Evolutionary conservation across 35 echinoderm and acorn worm genomes (phyloP).

Genomic region (Apostichopus parvimensis): DNA sequence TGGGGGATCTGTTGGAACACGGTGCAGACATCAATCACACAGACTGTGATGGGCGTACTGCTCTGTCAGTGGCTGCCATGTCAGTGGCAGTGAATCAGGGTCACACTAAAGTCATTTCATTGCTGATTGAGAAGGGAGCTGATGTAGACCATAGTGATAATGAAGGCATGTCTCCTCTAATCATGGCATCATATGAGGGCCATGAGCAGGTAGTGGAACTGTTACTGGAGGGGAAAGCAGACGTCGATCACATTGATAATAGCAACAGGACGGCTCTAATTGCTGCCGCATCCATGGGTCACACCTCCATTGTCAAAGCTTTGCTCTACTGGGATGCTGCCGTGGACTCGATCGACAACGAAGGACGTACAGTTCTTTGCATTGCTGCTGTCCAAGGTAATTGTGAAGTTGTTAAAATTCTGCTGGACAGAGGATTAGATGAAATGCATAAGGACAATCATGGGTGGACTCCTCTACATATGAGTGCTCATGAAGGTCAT

Average conservation of each 20-base stretch:
- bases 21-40: conserved; percentile 93
- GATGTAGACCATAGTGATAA: conserved; percentile 94
- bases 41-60: conserved; percentile 93
- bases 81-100: conserved; percentile 93
- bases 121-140: conserved; percentile 81
- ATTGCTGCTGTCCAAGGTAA: conserved; percentile 94
- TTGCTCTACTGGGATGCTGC: conserved; percentile 88
- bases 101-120: conserved; percentile 86
- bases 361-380: conserved; percentile 94
- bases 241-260: conserved; percentile 92
- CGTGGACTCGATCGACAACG: conserved; percentile 94
- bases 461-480: conserved; percentile 97
- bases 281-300: conserved; percentile 94
- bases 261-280: conserved; percentile 93
- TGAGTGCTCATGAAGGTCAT: conserved; percentile 94
- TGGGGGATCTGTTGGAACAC: conserved; percentile 73
- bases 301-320: conserved; percentile 81
- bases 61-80: conserved; percentile 93
- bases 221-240: conserved; percentile 88
- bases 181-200: conserved; percentile 92
- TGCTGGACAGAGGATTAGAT: conserved; percentile 92
- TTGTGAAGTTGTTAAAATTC: conserved; percentile 81
- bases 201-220: conserved; percentile 93
- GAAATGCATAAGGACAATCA: conserved; percentile 98
- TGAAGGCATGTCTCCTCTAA: conserved; percentile 96